Percentiles rank a stretch among this genome's conserved stretches.
phyloP scores from a whole-genome alignment of 1,140 invertebrate genomes.

The Drosophila kikkawai region DNA sequence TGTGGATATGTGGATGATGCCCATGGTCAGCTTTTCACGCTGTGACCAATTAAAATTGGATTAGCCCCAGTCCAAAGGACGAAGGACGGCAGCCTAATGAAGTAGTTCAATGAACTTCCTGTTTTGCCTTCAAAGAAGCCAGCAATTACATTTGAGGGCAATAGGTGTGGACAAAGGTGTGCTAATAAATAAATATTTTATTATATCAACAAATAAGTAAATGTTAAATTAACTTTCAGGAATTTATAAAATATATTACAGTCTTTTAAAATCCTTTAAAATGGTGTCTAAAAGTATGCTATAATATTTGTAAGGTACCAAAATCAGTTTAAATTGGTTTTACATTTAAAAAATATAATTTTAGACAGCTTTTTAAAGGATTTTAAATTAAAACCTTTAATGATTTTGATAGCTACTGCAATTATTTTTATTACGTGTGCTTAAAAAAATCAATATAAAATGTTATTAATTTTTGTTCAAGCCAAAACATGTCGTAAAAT shows the following conservation, averaged over 20 bases:
- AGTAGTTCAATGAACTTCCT: constrained; percentile 25
- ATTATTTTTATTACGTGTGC: no score
- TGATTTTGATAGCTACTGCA: no score
- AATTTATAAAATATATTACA: not conserved
- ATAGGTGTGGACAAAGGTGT: not conserved
- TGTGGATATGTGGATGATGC: not conserved
- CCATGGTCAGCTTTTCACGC: constrained; percentile 36
- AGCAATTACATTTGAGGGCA: not conserved
- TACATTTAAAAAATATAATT: no score
- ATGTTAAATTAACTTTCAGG: not conserved
- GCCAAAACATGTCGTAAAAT: no score
- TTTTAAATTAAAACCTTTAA: no score
- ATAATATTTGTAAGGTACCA: no score
- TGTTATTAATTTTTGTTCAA: no score
- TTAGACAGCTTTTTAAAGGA: no score
- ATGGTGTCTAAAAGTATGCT: not conserved
- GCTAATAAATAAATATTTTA: not conserved
- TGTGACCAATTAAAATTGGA: constrained; percentile 40
- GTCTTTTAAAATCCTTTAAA: not conserved
- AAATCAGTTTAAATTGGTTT: no score
- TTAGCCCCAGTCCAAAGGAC: constrained; percentile 11
- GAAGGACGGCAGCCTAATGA: constrained; percentile 9
- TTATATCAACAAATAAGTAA: not conserved
- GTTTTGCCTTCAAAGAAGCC: no score
- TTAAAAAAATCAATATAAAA: no score